Evolutionary conservation across 2,797 vertebrate genomes (phyloP), one percentile per base, ranked within the genome.

Genomic region (Malurus leucopterus): DNA sequence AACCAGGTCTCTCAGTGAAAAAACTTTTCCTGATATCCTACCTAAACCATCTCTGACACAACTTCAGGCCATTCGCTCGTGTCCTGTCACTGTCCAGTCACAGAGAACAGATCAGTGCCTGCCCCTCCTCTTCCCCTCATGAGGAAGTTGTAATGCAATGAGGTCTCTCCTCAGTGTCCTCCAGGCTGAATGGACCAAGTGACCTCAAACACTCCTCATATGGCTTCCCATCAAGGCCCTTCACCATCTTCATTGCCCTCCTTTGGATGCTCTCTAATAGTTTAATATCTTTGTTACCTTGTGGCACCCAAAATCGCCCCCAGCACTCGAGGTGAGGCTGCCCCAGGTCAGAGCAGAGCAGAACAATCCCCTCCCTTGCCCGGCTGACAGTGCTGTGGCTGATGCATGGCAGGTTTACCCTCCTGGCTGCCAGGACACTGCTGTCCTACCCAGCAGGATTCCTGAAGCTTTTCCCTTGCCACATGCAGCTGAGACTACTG

Each of bases 301-400:
- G 4, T 43, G 22, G 15, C 12, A 43, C 21, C 20, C 30, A 36
- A 1, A 50, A 3, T 17, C 50, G 51, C 2, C 9, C 59, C 17
- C 21, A 43, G 18, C 21, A 15, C 18, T 58, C 0, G 0, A 65
- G n/a, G 9, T 22, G 44, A 64, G 43, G 51, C 51, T 0, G 1
- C 5, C 36, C 36, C 59, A 64, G 59, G 0, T 0, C 51, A 57
- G 43, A 57, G 44, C 43, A 57, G 26, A 64, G 18, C 1, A 0
- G 79, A 36, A 50, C 36, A 57, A 43, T 65, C 69, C 51, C 21
- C 27, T 73, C 51, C 26, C 51, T 43, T 50, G 15, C 12, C 51
- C 0, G 0, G 9, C 26, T 36, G 51, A 11, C 0, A 0, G n/a
- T 65, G 51, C 51, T 64, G 36, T 4, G n/a, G 18, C 44, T n/a